Base-by-base conservation (phyloP, 2,888 invertebrate species). In the Desoria tigrina region DNA sequence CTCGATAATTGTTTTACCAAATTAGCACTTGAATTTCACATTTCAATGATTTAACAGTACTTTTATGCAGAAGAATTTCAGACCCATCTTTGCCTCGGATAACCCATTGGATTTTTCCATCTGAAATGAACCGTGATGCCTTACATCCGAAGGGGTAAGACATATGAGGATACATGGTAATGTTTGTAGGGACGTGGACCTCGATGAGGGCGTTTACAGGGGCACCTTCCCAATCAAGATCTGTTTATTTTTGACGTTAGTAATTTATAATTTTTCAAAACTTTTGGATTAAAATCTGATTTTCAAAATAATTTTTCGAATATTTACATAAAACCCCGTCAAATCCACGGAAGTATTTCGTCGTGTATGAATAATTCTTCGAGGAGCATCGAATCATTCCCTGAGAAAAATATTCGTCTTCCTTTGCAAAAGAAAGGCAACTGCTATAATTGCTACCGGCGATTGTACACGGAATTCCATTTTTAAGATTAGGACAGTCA, bases 101-200 rank as follows among this genome's bases (percentile, higher is more conserved):
- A n/a, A 71, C 68, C 71, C 71, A 71, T 37, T 68, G 68, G 11
- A 71, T 28, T 53, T 42, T 68, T 39, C 71, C 71, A 56, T 71
- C 68, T 9, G 71, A 71, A 55, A 71, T 68, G 32, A 68, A 71
- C 26, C 53, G 59, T 4, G 55, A 32, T 7, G 71, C 55, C 39
- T 42, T 62, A 51, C 71, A 71, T 6, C 68, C 71, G 58, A 71
- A 71, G 1, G 68, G 65, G 28, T 71, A 71, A 6, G 68, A 66
- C 4, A 59, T 71, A 7, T 68, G 68, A 11, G 71, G 71, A 32
- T 61, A 71, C 65, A 71, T 68, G 7, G 65, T 63, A 26, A 65
- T 63, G 42, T 68, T 68, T 51, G 7, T 7, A 37, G 67, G 68
- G 16, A 63, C 63, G 45, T 24, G 55, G 3, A 71, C 63, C 2